These are phyloP conservation scores for Dolichotis patagonum DNA, from an alignment of 2,113 vertebrate species.

Conservation along the genomic window DNA sequence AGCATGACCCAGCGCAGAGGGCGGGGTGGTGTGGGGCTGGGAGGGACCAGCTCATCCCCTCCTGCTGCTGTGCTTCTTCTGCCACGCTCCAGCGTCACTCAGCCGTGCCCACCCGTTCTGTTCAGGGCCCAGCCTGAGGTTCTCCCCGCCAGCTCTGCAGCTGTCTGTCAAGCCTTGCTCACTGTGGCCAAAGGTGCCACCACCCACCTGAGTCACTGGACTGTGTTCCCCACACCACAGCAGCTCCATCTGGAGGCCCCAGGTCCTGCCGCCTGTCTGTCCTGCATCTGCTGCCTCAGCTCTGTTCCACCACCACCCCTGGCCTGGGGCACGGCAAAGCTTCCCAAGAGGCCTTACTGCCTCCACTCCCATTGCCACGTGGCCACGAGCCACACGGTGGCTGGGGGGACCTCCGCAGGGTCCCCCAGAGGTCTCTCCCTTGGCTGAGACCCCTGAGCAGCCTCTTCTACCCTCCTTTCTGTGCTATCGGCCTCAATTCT, in stretches of 20 bases:
- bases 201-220: not conserved
- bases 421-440: not conserved
- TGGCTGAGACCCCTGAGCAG: not conserved
- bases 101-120: not conserved
- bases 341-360: not conserved
- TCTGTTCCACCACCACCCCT: not conserved
- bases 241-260: not conserved
- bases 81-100: accelerated
- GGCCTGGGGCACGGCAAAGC: too few species aligned
- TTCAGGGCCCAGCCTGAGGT: accelerated
- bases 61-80: accelerated
- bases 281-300: not conserved
- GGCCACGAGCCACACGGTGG: not conserved
- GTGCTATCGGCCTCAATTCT: not conserved
- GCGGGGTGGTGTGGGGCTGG: not conserved
- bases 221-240: not conserved
- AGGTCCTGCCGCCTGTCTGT: not conserved
- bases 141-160: not conserved
- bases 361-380: not conserved
- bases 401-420: not conserved
- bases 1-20: not conserved
- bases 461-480: too few species aligned
- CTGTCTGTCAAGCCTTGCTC: too few species aligned
- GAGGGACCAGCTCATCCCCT: too few species aligned
- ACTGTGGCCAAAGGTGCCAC: not conserved